Conservation (phyloP, 2,113 vertebrate genomes). For the Thamnophis sirtalis region DNA sequence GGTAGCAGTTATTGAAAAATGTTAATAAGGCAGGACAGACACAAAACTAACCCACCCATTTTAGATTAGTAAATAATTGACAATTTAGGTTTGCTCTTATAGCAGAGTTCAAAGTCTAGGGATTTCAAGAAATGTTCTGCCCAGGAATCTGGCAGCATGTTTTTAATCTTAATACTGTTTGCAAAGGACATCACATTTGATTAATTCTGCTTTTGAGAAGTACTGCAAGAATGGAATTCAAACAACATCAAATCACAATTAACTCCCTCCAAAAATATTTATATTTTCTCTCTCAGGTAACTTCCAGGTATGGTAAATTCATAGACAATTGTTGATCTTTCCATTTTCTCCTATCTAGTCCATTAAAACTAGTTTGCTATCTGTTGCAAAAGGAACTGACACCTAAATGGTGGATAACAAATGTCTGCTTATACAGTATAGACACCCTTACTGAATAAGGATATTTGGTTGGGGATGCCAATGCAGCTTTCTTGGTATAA, state of each 20-base stretch:
- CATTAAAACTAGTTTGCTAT: background rate
- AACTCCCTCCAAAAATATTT: background rate
- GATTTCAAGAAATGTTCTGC: background rate
- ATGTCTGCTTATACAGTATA: background rate
- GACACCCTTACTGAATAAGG: background rate
- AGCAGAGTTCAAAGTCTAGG: conserved; percentile 5
- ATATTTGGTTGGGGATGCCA: background rate
- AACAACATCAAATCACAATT: background rate
- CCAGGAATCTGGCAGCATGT: background rate
- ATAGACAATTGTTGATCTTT: background rate
- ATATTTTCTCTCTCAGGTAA: background rate
- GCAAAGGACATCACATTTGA: background rate
- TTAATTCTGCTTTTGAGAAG: background rate
- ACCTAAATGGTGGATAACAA: background rate
- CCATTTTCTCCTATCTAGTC: background rate
- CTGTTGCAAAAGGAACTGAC: background rate
- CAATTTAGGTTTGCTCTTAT: background rate
- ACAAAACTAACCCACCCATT: background rate
- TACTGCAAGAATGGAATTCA: background rate
- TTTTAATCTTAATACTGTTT: background rate
- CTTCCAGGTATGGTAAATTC: background rate
- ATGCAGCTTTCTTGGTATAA: background rate
- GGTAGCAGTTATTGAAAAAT: background rate
- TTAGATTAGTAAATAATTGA: conserved; percentile 25
- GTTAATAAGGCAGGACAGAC: background rate